Evolutionary conservation across 2,113 vertebrate species (phyloP).

Genomic region (Macquaria ambigua): DNA sequence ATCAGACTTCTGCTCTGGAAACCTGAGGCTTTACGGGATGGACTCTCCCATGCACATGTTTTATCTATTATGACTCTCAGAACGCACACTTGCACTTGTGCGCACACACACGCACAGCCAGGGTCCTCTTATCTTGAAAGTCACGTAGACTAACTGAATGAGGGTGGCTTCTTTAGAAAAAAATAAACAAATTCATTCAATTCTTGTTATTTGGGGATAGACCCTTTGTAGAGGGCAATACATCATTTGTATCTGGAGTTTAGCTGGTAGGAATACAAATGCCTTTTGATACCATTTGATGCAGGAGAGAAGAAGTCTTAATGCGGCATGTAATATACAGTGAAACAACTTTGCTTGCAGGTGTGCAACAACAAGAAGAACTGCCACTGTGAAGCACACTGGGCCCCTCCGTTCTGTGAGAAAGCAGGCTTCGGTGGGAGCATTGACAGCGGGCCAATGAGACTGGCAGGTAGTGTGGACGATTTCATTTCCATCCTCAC

Average conservation of each 20-base stretch:
- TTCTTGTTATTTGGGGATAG: neutral
- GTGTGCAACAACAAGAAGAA: slow-evolving; percentile 98
- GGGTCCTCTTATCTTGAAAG: slow-evolving; percentile 7
- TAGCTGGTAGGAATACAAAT: slow-evolving; percentile 2
- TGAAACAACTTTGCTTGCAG: slow-evolving; percentile 75
- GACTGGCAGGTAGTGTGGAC: slow-evolving; percentile 87
- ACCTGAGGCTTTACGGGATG: slow-evolving; percentile 46
- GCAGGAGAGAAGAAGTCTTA: neutral
- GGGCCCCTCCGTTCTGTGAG: slow-evolving; percentile 94
- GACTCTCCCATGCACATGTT: slow-evolving; percentile 63
- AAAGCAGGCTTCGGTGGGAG: slow-evolving; percentile 94
- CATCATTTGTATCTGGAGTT: slow-evolving; percentile 14
- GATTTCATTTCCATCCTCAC: slow-evolving; percentile 12
- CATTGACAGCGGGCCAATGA: slow-evolving; percentile 93
- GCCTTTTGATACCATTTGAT: neutral
- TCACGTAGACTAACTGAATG: neutral
- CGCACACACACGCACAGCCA: neutral
- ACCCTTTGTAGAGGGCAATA: neutral
- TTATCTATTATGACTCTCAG: slow-evolving; percentile 53
- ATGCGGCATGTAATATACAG: neutral
- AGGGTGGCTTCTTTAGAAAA: slow-evolving; percentile 16
- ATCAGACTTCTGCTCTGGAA: slow-evolving; percentile 54
- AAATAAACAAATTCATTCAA: slow-evolving; percentile 10
- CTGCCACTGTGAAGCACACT: slow-evolving; percentile 96
- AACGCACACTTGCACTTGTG: neutral